These are phyloP conservation scores for Pelmatolapia mariae DNA, from an alignment of 2,113 vertebrate species.

Conservation along the genomic window DNA sequence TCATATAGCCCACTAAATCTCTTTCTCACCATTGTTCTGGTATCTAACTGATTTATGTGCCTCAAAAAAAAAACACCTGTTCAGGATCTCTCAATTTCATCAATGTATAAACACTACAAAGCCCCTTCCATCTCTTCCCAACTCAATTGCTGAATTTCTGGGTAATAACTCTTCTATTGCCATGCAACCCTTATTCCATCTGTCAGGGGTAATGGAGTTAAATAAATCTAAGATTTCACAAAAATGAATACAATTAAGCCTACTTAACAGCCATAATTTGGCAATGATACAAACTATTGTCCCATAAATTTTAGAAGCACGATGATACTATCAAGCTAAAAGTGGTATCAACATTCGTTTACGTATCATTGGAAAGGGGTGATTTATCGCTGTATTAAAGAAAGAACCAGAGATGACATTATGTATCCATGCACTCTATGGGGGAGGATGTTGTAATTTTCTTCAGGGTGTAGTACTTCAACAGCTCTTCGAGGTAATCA, in stretches of 20 bases:
- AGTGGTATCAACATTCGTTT: not conserved
- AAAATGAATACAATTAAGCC: not conserved
- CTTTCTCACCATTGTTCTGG: not conserved
- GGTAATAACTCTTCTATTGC: not conserved
- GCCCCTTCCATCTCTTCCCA: not conserved
- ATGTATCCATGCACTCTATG: not conserved
- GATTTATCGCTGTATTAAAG: not conserved
- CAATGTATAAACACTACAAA: not conserved
- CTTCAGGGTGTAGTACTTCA: not conserved
- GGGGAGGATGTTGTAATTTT: not conserved
- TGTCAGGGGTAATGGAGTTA: not conserved
- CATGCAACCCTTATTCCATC: not conserved
- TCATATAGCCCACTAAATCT: not conserved
- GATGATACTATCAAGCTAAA: not conserved
- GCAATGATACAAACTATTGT: not conserved
- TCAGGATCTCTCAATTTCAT: not conserved
- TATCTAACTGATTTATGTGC: not conserved
- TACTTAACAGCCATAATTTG: not conserved
- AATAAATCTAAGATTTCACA: not conserved
- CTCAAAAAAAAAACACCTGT: not conserved
- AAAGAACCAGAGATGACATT: not conserved
- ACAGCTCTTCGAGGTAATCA: not conserved
- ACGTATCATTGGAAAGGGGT: not conserved
- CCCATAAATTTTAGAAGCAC: not conserved
- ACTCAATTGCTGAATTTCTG: not conserved